Evolutionary conservation across 2,888 invertebrate species (phyloP), one percentile per base, ranked within the genome.

Genomic region (Ametastegia equiseti): DNA sequence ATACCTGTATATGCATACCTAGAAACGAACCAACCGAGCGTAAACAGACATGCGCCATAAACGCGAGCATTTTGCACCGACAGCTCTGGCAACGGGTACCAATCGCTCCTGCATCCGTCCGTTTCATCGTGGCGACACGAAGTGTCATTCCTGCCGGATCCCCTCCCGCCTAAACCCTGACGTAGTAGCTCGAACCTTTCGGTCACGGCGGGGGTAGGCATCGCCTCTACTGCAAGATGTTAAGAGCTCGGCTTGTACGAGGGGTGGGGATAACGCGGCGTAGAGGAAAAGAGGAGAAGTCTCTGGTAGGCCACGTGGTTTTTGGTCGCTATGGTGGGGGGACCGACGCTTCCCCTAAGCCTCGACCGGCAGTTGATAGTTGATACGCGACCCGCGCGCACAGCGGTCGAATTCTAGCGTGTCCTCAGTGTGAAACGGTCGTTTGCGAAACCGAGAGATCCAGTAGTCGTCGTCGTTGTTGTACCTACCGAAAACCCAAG

Each of bases 371-470:
- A 60, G 81, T 77, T 83, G 83, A 82, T 86, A 85, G 86, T 88
- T 85, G 86, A 88, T 86, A 86, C 88, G 86, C 88, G 88, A 87
- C 88, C 88, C 88, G 84, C 84, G 88, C 81, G 82, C 84, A 81
- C 86, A 83, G 83, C 79, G 85, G 83, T 75, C 54, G 54, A 75
- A 30, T 50, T 50, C 54, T 54, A n/a, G 19, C 19, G 33, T 75
- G 36, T 30, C 42, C 60, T 60, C 60, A 27, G 60, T 60, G 15
- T 23, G 19, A 23, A 30, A 27, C 15, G 27, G 60, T 4, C 30
- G 13, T 30, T 60, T 60, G 13, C 30, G 30, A 30, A 30, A 60
- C 30, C 27, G 15, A 5, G 30, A n/a, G 13, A 30, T 13, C 27
- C 11, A 60, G 27, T 60, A n/a, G n/a, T 15, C 3, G 13, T 60